Conservation (phyloP, 2,797 vertebrate genomes). For the Phoeniculus purpureus region DNA sequence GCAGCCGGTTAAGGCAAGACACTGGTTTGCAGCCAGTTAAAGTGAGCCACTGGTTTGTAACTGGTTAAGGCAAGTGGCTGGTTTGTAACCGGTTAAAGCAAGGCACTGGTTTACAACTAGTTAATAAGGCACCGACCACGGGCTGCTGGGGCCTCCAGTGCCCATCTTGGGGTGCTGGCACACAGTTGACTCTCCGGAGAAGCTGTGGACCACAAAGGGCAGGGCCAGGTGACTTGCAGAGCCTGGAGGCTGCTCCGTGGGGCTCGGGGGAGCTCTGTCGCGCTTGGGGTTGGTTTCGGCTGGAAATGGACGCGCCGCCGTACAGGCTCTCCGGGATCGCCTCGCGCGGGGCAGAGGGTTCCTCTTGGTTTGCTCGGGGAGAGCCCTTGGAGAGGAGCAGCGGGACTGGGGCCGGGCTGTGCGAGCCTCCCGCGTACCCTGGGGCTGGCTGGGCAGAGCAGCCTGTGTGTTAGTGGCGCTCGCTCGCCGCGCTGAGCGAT, state of each 20-base stretch:
- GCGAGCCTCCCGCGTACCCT: background rate
- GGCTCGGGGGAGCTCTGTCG: background rate
- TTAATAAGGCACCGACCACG: background rate
- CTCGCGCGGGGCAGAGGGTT: background rate
- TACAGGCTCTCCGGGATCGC: fast-evolving
- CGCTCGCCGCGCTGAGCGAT: fast-evolving
- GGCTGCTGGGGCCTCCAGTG: background rate
- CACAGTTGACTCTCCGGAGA: background rate
- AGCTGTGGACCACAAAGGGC: background rate
- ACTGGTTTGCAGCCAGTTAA: too few relatives aligned
- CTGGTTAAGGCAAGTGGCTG: too few relatives aligned
- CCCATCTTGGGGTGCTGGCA: background rate
- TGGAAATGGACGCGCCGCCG: background rate
- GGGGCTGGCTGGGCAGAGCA: background rate
- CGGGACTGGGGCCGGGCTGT: too few relatives aligned
- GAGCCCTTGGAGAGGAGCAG: background rate
- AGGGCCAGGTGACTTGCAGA: background rate
- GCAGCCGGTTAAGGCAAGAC: too few relatives aligned
- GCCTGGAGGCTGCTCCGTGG: background rate
- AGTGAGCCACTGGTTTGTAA: too few relatives aligned
- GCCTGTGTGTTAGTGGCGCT: background rate
- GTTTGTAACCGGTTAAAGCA: too few relatives aligned
- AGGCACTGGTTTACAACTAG: background rate
- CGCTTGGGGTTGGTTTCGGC: background rate
- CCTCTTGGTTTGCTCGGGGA: background rate